These are phyloP conservation scores for Cynoglossus semilaevis DNA, from an alignment of 2,113 vertebrate genomes.

Conservation along the genomic window DNA sequence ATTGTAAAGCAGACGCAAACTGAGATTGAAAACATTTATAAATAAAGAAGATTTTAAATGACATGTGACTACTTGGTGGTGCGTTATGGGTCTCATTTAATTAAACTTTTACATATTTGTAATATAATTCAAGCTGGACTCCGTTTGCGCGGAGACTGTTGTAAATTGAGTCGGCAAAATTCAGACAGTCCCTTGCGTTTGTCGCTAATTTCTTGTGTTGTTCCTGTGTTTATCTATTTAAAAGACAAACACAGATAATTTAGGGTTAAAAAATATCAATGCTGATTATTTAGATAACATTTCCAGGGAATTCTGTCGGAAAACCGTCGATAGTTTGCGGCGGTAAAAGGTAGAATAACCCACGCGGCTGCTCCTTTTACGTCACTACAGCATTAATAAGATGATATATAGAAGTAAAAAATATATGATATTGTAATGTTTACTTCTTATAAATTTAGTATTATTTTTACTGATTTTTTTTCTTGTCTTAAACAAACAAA, in stretches of 20 bases:
- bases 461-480: too few relatives aligned
- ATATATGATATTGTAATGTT: too few relatives aligned
- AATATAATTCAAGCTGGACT: neutral
- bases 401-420: too few relatives aligned
- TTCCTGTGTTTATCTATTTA: neutral
- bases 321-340: too few relatives aligned
- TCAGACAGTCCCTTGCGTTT: neutral
- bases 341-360: too few relatives aligned
- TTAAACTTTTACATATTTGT: neutral
- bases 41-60: conserved; percentile 37
- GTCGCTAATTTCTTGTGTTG: neutral
- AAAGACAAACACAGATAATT: neutral
- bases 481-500: too few relatives aligned
- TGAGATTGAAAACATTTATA: conserved; percentile 15
- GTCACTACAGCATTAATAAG: too few relatives aligned
- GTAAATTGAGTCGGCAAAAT: neutral
- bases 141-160: neutral
- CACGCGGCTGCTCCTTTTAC: too few relatives aligned
- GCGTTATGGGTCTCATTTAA: conserved; percentile 3
- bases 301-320: too few relatives aligned
- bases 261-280: too few relatives aligned
- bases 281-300: too few relatives aligned
- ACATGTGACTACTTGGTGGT: neutral
- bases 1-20: conserved; percentile 23
- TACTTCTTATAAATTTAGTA: too few relatives aligned